Evolutionary conservation across 1,140 invertebrate species (phyloP), one percentile per base, ranked within the genome.

Genomic region (Drosophila pachea): DNA sequence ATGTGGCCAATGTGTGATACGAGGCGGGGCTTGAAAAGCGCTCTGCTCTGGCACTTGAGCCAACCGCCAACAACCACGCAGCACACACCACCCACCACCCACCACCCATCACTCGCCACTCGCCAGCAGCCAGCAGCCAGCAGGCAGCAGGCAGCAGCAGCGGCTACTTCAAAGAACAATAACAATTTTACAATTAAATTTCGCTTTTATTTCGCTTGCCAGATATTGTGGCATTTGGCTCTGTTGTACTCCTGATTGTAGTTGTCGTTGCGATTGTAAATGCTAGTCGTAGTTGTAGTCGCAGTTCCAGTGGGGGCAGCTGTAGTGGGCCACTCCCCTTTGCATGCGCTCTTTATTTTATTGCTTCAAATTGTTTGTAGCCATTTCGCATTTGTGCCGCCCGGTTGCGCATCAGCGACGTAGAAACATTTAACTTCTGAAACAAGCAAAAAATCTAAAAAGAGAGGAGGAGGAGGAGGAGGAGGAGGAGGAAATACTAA

Each of bases 321-420:
- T n/a, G n/a, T n/a, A n/a, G n/a, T n/a, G n/a, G n/a, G n/a, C n/a
- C n/a, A n/a, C n/a, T n/a, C n/a, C 22, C 12, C 35, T 60, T 55
- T 35, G 64, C 69, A 76, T 68, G 65, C 81, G 68, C 81, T 84
- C 81, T 84, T 76, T 86, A 84, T 86, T 86, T 86, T 84, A 84
- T 84, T 84, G 79, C 79, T 71, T 84, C 79, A 84, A 84, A 84
- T 84, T 84, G 79, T 84, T 84, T 84, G 79, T 86, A 79, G 79
- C 79, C 79, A 84, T 86, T 84, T 86, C 79, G 79, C 81, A 86
- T 84, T 84, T 84, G 79, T 84, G 79, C 79, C 73, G 79, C 81
- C 73, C 69, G 76, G 76, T 74, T 84, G 79, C 81, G 56, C 75
- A 78, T 68, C 73, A 73, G 64, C 73, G 75, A 77, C 75, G 60